Percentiles rank a stretch among this genome's conserved stretches.
phyloP scores from a whole-genome alignment of 2,113 vertebrate species.

The Dipodomys merriami region DNA sequence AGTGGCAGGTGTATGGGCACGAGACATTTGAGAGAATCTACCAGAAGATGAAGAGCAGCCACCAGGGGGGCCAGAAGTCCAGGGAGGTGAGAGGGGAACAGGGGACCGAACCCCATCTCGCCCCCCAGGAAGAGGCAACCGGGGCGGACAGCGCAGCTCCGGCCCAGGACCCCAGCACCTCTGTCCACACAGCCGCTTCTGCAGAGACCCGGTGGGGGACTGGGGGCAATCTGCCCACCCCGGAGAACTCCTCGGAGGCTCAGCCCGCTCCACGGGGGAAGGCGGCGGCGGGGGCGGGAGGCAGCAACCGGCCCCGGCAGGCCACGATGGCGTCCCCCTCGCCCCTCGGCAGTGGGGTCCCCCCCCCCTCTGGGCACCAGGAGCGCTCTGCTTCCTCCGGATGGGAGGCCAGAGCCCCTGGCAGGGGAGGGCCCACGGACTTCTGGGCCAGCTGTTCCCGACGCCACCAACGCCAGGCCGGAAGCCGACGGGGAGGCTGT shows the following conservation, averaged over 20 bases:
- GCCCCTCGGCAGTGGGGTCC: neutral
- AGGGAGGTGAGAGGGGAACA: neutral
- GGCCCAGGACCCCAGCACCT: neutral
- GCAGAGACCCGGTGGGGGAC: neutral
- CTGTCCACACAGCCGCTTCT: neutral
- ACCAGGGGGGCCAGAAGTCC: constrained; percentile 76
- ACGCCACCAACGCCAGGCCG: constrained; percentile 18
- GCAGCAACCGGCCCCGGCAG: rapidly evolving
- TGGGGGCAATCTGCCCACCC: neutral
- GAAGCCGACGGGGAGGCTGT: constrained; percentile 29
- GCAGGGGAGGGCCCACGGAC: neutral
- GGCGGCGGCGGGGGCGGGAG: neutral
- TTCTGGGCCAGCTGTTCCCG: neutral
- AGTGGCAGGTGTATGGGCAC: constrained; percentile 96
- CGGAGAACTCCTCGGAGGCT: neutral
- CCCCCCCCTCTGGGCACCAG: neutral
- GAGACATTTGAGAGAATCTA: constrained; percentile 96
- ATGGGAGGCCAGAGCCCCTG: constrained; percentile 15
- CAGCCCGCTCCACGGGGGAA: constrained; percentile 21
- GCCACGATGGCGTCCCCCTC: neutral
- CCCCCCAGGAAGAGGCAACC: constrained; percentile 34
- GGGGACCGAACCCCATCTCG: neutral
- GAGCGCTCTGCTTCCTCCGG: neutral
- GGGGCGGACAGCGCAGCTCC: neutral
- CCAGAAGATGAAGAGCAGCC: constrained; percentile 85